Conservation (phyloP, 2,113 vertebrate species). For the Hyperopisus bebe region DNA sequence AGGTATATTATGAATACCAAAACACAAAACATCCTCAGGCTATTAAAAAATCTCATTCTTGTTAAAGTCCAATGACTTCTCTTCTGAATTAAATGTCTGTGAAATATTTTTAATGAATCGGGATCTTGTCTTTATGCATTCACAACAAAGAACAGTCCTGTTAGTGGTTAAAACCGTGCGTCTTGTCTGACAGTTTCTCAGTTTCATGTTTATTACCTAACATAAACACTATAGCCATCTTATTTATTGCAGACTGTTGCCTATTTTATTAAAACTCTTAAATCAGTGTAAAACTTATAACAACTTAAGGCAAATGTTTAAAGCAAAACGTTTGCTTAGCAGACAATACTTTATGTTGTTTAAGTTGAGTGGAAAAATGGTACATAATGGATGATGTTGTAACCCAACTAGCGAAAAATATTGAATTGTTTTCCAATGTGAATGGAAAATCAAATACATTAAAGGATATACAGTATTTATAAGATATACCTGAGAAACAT, state of each 20-base stretch:
- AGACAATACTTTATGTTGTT: neutral
- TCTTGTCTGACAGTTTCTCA: neutral
- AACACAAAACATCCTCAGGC: neutral
- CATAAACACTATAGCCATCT: neutral
- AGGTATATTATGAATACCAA: neutral
- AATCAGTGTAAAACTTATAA: neutral
- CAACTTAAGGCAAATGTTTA: neutral
- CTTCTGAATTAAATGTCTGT: conserved; percentile 6
- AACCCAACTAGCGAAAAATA: neutral
- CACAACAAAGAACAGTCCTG: neutral
- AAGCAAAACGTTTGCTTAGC: neutral
- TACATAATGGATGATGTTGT: neutral
- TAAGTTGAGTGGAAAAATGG: neutral
- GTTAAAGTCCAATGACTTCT: neutral
- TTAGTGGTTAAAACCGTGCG: neutral
- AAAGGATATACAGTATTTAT: neutral
- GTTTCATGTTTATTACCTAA: neutral
- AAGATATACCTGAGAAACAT: neutral
- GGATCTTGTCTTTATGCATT: neutral
- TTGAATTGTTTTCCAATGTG: neutral
- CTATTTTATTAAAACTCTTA: neutral
- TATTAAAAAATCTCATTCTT: neutral
- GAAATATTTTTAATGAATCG: neutral
- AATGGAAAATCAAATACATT: neutral
- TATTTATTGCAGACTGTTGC: neutral